Conservation (phyloP, 1,140 invertebrate species). For the Lasioglossum albipes region DNA sequence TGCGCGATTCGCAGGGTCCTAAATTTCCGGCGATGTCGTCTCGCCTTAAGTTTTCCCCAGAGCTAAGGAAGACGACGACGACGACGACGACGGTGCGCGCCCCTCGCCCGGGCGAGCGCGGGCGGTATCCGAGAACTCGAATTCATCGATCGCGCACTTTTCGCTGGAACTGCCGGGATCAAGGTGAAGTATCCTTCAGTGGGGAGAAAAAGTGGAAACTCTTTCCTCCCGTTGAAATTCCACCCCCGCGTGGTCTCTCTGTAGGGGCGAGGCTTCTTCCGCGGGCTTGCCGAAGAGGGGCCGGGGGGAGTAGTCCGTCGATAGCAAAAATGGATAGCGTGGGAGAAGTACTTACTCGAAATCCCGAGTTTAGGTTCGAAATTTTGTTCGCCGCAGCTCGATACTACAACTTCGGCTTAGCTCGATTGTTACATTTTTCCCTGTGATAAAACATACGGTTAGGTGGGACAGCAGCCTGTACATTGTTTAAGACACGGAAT, state of each 20-base stretch:
- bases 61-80: constrained; percentile 43
- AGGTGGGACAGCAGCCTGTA: too few relatives aligned
- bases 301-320: background rate
- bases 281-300: too few relatives aligned
- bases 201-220: constrained; percentile 51
- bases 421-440: too few relatives aligned
- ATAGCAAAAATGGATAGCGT: background rate
- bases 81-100: background rate
- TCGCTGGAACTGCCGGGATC: constrained; percentile 57
- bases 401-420: too few relatives aligned
- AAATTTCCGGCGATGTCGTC: constrained; percentile 67
- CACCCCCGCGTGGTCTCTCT: background rate
- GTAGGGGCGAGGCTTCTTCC: background rate
- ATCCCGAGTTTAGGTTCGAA: constrained; percentile 15
- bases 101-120: background rate
- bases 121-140: constrained; percentile 57
- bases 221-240: constrained; percentile 37
- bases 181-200: constrained; percentile 61
- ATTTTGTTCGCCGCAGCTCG: background rate
- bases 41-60: constrained; percentile 59
- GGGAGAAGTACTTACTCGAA: constrained; percentile 16
- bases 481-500: too few relatives aligned
- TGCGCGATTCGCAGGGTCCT: constrained; percentile 67
- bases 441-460: too few relatives aligned
- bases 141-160: constrained; percentile 72